These are phyloP conservation scores for Biston stratarius DNA, from an alignment of 2,888 invertebrate species.

Conservation along the genomic window DNA sequence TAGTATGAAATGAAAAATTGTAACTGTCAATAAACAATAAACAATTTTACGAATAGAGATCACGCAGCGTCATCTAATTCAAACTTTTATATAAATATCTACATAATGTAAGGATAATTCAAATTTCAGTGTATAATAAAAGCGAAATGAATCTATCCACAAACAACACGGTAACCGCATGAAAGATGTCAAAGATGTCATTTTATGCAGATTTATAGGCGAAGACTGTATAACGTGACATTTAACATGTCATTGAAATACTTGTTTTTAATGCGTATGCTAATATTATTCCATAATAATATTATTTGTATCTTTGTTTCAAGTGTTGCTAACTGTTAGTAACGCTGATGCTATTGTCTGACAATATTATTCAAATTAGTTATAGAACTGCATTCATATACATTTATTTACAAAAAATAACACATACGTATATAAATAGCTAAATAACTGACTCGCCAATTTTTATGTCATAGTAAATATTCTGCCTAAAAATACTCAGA, in stretches of 20 bases:
- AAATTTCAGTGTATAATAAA: background rate
- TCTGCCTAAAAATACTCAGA: no score
- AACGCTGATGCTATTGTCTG: background rate
- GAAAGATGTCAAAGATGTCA: background rate
- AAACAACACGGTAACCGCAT: background rate
- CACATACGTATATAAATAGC: background rate
- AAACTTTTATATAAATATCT: no score
- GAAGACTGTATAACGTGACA: slow-evolving; percentile 36
- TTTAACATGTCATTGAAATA: slow-evolving; percentile 38
- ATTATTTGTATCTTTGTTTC: slow-evolving; percentile 31
- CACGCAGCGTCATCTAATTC: no score
- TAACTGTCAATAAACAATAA: no score
- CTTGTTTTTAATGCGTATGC: slow-evolving; percentile 35
- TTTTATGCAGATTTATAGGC: slow-evolving; percentile 10
- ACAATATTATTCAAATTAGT: slow-evolving; percentile 11
- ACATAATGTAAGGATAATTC: background rate
- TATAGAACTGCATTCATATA: slow-evolving; percentile 1
- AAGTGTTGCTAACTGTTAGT: slow-evolving; percentile 2
- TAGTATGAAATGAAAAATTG: no score
- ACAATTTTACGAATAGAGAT: no score
- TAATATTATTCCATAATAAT: slow-evolving; percentile 31
- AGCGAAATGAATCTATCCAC: background rate
- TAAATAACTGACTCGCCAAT: background rate
- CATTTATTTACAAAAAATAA: background rate
- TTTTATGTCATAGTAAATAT: no score